Conservation (phyloP, 2,113 vertebrate species). For the Grantiella picta region DNA sequence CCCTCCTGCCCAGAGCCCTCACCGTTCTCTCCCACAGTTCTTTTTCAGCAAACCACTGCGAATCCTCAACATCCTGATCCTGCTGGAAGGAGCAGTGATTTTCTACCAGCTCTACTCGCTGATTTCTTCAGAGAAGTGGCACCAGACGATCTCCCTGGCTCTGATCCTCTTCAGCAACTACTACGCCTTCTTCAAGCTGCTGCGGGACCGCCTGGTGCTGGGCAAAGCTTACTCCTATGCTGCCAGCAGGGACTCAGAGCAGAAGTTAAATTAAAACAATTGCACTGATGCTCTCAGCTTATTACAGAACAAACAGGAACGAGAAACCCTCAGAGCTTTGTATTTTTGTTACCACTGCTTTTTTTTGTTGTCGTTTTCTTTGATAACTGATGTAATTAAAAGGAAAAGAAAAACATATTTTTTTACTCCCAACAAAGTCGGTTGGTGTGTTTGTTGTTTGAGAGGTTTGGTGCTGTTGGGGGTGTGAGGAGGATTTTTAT, state of each 20-base stretch:
- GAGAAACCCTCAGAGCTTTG: conserved; percentile 80
- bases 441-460: background rate
- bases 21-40: conserved; percentile 74
- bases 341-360: conserved; percentile 94
- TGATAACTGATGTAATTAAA: conserved; percentile 90
- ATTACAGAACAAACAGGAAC: background rate
- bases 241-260: conserved; percentile 84
- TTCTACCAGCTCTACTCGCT: conserved; percentile 97
- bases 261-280: conserved; percentile 83
- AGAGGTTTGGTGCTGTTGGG: background rate
- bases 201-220: conserved; percentile 94
- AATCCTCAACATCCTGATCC: conserved; percentile 96
- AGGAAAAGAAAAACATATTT: conserved; percentile 86
- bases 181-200: conserved; percentile 96
- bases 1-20: fast-evolving
- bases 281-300: conserved; percentile 40
- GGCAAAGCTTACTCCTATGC: conserved; percentile 93
- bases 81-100: conserved; percentile 93
- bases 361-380: conserved; percentile 70
- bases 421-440: conserved; percentile 82
- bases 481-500: background rate
- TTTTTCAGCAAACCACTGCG: conserved; percentile 98
- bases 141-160: conserved; percentile 95
- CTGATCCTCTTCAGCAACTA: conserved; percentile 99
- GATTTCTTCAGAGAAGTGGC: conserved; percentile 96